Conservation (phyloP, 2,888 invertebrate species). For the Cylindroiulus punctatus region DNA sequence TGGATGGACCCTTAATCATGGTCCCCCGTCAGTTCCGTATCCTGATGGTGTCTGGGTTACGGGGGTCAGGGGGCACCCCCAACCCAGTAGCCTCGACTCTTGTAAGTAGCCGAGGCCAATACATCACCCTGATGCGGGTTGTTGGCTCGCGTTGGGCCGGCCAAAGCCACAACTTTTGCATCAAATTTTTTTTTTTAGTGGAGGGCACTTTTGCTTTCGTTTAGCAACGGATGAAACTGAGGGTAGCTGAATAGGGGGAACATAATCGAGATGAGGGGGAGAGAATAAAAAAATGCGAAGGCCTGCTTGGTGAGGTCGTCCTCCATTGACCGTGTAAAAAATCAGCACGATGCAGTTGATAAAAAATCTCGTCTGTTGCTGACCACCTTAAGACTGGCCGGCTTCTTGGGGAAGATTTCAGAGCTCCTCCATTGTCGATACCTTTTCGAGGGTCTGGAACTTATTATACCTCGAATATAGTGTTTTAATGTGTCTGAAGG, state of each 20-base stretch:
- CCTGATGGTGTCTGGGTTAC: not conserved
- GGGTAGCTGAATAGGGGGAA: constrained; percentile 21
- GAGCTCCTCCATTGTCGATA: not conserved
- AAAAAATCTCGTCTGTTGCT: constrained; percentile 7
- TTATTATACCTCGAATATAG: constrained; percentile 42
- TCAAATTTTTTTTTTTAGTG: not conserved
- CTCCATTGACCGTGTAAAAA: constrained; percentile 37
- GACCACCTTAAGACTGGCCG: constrained; percentile 37
- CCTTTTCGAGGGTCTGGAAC: constrained; percentile 24
- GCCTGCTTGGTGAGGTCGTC: constrained; percentile 27
- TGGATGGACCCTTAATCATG: not conserved
- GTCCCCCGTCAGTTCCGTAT: not conserved
- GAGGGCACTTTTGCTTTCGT: constrained; percentile 42
- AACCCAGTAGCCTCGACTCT: not conserved
- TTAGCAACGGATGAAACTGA: constrained; percentile 21
- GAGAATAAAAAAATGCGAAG: constrained; percentile 19
- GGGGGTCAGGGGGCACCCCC: constrained; percentile 30
- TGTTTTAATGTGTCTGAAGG: constrained; percentile 42
- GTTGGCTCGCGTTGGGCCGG: not conserved
- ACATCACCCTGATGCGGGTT: constrained; percentile 21
- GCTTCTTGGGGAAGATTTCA: not conserved
- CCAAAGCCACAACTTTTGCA: constrained; percentile 28
- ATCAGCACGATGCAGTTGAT: constrained; percentile 20
- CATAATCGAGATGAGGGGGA: constrained; percentile 22
- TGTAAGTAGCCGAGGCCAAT: constrained; percentile 24